phyloP scores from a whole-genome alignment of 2,888 invertebrate species.

The Cantharis flavilabris region DNA sequence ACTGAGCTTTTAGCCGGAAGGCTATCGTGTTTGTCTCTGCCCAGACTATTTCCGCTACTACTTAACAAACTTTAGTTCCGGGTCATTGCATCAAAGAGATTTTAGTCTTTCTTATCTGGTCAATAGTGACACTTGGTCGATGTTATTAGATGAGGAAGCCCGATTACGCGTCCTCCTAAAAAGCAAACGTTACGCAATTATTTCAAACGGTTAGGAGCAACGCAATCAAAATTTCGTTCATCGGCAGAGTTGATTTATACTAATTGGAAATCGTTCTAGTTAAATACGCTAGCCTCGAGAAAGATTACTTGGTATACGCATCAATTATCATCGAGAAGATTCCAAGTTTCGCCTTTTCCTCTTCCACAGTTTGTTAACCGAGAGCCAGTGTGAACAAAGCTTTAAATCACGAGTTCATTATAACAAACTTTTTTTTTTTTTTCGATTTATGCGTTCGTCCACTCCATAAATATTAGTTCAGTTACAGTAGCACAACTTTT shows the following conservation, averaged over 20 bases:
- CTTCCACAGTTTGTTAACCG: background rate
- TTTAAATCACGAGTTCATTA: constrained; percentile 12
- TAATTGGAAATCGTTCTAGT: constrained; percentile 44
- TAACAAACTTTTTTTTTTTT: constrained; percentile 30
- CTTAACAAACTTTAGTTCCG: constrained; percentile 44
- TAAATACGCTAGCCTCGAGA: constrained; percentile 27
- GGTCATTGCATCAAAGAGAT: constrained; percentile 40
- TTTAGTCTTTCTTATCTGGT: constrained; percentile 32
- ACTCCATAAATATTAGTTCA: constrained; percentile 41
- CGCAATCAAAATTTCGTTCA: constrained; percentile 32
- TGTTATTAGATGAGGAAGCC: constrained; percentile 11
- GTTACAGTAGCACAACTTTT: constrained; percentile 40
- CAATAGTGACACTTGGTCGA: constrained; percentile 29
- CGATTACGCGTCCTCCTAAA: background rate
- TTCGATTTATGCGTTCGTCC: constrained; percentile 33
- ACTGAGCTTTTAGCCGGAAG: constrained; percentile 42
- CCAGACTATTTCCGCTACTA: constrained; percentile 45
- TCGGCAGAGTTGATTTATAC: constrained; percentile 39
- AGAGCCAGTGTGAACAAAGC: constrained; percentile 16
- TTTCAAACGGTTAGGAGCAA: constrained; percentile 10
- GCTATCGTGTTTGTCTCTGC: constrained; percentile 42
- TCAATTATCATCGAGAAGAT: constrained; percentile 9
- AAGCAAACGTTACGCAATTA: constrained; percentile 13
- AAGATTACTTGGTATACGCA: constrained; percentile 9
- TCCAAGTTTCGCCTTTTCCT: constrained; percentile 7